Conservation (phyloP, 2,888 invertebrate genomes). For the Pristionchus entomophagus region DNA sequence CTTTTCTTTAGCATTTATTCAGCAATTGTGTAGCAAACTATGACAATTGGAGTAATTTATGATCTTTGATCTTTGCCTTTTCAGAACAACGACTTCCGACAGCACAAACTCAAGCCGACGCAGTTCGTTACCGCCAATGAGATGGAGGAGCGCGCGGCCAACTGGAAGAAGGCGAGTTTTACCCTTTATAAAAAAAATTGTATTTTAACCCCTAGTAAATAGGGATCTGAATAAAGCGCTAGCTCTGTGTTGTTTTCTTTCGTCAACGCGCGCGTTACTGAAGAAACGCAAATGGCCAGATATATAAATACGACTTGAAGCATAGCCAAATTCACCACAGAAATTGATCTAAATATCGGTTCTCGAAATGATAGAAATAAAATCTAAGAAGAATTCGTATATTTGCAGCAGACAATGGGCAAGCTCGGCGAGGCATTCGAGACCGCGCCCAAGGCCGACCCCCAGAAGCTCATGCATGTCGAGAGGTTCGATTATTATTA, state of each 20-base stretch:
- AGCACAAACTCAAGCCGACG: slow-evolving; percentile 71
- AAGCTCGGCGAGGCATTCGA: slow-evolving; percentile 74
- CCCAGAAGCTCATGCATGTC: slow-evolving; percentile 72
- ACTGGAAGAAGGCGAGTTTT: slow-evolving; percentile 50
- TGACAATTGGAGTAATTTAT: not conserved
- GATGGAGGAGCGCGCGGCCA: slow-evolving; percentile 52
- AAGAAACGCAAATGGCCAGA: not conserved
- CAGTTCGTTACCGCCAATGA: slow-evolving; percentile 69
- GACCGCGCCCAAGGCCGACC: slow-evolving; percentile 72
- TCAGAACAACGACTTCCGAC: slow-evolving; percentile 73
- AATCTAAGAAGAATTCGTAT: not conserved
- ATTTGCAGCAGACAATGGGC: slow-evolving; percentile 65
- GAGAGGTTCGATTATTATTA: slow-evolving; percentile 55
- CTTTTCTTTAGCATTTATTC: too few relatives aligned
- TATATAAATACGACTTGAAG: too few relatives aligned
- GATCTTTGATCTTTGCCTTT: not conserved
- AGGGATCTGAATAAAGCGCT: too few relatives aligned
- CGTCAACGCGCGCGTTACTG: not conserved
- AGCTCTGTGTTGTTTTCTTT: too few relatives aligned
- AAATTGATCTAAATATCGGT: not conserved
- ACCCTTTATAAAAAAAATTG: too few relatives aligned
- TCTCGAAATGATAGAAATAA: too few relatives aligned
- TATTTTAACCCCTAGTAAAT: too few relatives aligned
- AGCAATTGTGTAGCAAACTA: too few relatives aligned
- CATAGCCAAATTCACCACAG: not conserved